Conservation (phyloP, 1,140 invertebrate genomes). For the Aphelinus atriplicis region DNA sequence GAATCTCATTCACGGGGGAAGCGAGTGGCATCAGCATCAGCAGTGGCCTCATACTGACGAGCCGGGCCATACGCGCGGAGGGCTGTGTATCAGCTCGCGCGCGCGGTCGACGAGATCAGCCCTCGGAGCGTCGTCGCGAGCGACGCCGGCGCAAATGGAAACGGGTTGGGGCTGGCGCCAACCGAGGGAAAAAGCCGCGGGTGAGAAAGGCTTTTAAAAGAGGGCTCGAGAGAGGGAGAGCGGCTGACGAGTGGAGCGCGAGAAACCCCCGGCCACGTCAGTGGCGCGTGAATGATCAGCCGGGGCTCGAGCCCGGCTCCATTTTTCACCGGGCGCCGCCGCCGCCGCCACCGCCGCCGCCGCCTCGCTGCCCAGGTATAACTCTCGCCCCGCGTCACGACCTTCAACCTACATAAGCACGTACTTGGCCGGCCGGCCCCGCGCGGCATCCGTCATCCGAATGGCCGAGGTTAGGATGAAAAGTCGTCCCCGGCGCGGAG, state of each 20-base stretch:
- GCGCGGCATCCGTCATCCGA: conserved; percentile 47
- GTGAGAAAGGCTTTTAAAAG: not conserved
- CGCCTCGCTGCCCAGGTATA: conserved; percentile 12
- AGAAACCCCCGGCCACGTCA: conserved; percentile 30
- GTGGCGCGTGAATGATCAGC: conserved; percentile 38
- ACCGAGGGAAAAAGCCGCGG: conserved; percentile 24
- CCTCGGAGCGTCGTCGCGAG: not conserved
- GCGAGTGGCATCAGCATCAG: too few species aligned
- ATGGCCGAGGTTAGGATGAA: conserved; percentile 42
- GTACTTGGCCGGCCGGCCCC: conserved; percentile 39
- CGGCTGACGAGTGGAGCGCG: not conserved
- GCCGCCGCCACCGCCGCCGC: not conserved
- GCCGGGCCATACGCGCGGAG: not conserved
- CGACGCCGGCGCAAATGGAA: conserved; percentile 41
- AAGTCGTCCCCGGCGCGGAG: conserved; percentile 7
- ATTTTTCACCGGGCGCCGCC: conserved; percentile 47
- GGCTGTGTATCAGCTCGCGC: not conserved
- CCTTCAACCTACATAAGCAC: conserved; percentile 51
- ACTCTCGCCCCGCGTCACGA: conserved; percentile 42
- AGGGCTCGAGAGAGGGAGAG: not conserved
- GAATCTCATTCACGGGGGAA: too few species aligned
- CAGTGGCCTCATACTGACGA: not conserved
- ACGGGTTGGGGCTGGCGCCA: conserved; percentile 30
- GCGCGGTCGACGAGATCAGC: too few species aligned
- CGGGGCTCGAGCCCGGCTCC: conserved; percentile 37